Evolutionary conservation across 2,888 invertebrate species (phyloP).

Genomic region (Heliconius ethilla): DNA sequence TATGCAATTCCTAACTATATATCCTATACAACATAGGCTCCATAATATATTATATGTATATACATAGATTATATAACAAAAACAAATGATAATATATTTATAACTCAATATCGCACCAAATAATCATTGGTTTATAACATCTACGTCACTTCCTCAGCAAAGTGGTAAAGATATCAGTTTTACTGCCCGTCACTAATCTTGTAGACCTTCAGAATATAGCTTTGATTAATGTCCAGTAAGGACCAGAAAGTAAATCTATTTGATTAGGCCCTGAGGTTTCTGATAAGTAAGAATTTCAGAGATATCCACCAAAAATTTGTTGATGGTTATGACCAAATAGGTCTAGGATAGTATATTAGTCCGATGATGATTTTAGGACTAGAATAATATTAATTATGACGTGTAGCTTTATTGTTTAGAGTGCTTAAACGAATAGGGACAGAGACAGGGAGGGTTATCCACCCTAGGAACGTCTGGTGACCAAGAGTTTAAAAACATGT

Average conservation of each 20-base stretch:
- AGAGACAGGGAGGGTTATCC: too few relatives aligned
- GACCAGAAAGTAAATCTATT: slow-evolving; percentile 66
- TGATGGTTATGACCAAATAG: neutral
- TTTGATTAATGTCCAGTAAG: slow-evolving; percentile 69
- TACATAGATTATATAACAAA: slow-evolving; percentile 11
- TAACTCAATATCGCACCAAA: slow-evolving; percentile 12
- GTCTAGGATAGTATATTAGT: neutral
- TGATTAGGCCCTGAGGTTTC: slow-evolving; percentile 64
- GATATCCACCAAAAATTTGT: neutral
- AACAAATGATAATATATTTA: slow-evolving; percentile 26
- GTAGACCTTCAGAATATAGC: slow-evolving; percentile 64
- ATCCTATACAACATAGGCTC: neutral
- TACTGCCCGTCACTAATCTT: slow-evolving; percentile 52
- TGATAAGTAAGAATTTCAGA: slow-evolving; percentile 52
- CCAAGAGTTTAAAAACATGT: too few relatives aligned
- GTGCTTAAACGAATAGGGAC: too few relatives aligned
- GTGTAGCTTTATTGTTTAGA: too few relatives aligned
- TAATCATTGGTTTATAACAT: slow-evolving; percentile 32
- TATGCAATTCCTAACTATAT: neutral
- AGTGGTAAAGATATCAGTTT: slow-evolving; percentile 51
- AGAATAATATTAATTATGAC: too few relatives aligned
- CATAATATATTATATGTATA: neutral
- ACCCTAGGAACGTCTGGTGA: too few relatives aligned
- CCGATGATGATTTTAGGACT: neutral
- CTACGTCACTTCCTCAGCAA: slow-evolving; percentile 41